These are phyloP conservation scores for Heterodera carotae DNA, from an alignment of 1,140 invertebrate species.

Conservation along the genomic window DNA sequence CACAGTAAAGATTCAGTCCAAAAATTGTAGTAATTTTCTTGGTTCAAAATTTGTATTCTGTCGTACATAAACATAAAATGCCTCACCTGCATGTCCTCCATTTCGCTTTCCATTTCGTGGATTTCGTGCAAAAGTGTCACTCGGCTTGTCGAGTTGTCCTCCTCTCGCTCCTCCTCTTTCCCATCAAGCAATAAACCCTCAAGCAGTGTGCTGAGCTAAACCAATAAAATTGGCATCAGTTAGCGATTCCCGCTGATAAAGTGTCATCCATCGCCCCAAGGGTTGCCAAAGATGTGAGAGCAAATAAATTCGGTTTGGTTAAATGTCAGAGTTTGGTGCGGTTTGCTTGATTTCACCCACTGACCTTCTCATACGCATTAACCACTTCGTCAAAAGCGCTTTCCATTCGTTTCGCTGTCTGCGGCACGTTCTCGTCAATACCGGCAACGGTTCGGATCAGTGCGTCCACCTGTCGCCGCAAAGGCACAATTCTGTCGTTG, in stretches of 20 bases:
- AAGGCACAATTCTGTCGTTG: slow-evolving; percentile 24
- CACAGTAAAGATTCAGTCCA: too few species aligned
- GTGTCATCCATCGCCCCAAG: too few species aligned
- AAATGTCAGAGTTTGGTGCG: too few species aligned
- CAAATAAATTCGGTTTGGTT: too few species aligned
- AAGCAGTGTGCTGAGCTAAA: slow-evolving; percentile 28
- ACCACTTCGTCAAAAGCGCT: slow-evolving; percentile 45
- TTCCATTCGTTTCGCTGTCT: slow-evolving; percentile 36
- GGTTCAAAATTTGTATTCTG: slow-evolving; percentile 9
- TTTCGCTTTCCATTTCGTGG: slow-evolving; percentile 44
- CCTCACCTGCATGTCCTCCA: slow-evolving; percentile 50
- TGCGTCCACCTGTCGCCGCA: slow-evolving; percentile 41
- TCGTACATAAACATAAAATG: slow-evolving; percentile 21
- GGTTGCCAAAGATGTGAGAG: too few species aligned
- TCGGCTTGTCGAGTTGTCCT: not conserved
- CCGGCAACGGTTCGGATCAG: slow-evolving; percentile 45
- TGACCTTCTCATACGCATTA: slow-evolving; percentile 45
- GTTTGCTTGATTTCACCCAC: too few species aligned
- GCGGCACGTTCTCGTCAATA: slow-evolving; percentile 42
- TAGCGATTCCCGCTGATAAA: too few species aligned
- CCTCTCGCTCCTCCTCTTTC: not conserved
- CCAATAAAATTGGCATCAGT: not conserved
- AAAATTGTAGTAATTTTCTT: too few species aligned
- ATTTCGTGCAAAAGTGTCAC: slow-evolving; percentile 41
- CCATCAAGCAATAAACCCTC: not conserved